Percentiles rank a stretch among this genome's conserved stretches.
These are phyloP conservation scores for Ischnus inquisitorius DNA, from an alignment of 2,888 invertebrate species.

Conservation along the genomic window DNA sequence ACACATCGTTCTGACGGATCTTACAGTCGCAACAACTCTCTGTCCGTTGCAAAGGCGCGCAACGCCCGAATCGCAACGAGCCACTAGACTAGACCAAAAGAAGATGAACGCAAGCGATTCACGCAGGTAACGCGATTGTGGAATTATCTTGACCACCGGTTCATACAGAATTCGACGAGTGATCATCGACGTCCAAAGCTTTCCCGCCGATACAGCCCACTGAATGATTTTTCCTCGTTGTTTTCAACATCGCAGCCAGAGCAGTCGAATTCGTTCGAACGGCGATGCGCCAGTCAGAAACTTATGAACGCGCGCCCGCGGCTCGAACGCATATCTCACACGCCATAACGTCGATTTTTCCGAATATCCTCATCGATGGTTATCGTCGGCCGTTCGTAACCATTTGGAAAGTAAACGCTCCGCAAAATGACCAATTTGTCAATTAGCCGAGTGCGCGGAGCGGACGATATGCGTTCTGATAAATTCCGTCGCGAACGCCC, in stretches of 20 bases:
- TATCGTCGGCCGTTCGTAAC: conserved; percentile 54
- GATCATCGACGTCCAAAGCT: neutral
- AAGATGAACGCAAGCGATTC: neutral
- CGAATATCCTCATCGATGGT: conserved; percentile 1
- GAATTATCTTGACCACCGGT: neutral
- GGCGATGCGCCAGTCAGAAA: neutral
- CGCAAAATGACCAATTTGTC: conserved; percentile 74
- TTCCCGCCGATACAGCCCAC: neutral
- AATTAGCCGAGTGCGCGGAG: conserved; percentile 68
- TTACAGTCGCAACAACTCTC: no score
- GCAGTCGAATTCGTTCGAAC: neutral
- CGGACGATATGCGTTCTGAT: neutral
- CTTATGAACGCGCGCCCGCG: neutral
- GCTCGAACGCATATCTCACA: neutral
- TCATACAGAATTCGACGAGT: neutral
- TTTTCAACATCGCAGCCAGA: neutral
- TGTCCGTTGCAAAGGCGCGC: no score
- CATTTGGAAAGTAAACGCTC: conserved; percentile 64
- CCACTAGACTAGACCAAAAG: no score
- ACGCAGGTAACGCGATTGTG: neutral
- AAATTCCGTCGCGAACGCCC: neutral
- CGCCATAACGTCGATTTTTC: neutral
- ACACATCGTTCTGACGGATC: no score
- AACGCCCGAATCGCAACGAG: no score
- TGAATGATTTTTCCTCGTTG: neutral